Base-by-base conservation (phyloP, 2,113 vertebrate species). In the Clarias macrocephalus region DNA sequence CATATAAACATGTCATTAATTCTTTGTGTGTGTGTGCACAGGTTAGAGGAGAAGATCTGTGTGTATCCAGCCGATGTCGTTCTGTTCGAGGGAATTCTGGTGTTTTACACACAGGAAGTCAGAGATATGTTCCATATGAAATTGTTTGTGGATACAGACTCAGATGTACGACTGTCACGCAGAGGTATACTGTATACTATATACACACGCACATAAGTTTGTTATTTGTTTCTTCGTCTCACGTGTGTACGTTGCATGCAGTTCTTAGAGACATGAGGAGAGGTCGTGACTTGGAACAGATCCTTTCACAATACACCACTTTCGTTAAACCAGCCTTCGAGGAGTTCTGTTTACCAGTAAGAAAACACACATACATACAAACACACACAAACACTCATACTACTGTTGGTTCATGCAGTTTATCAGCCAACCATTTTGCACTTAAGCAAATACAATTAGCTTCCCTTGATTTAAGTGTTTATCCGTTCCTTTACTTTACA, bases 71-170 rank as follows among this genome's bases (percentile, higher is more conserved):
- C 97, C 0, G 97, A 99, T 0, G 98, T 99, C 0, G 97, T 99
- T 4, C 96, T 99, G 42, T 97, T 99, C 0, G 98, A 99, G 91
- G 98, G 98, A 28, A 99, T 99, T 90, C 93, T 99, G 84, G 97
- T 98, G 15, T 99, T 99, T 94, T 99, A 99, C 92, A 96, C 93
- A 0, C 97, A 98, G 82, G 96, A 97, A 91, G 97, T 99, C 82
- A 93, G 97, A 15, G 97, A 99, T 86, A 99, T 99, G 98, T 99
- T 99, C 91, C 98, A 99, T 76, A 97, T 99, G 91, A 98, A 99
- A 13, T 96, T 99, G 79, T 99, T 99, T 0, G 98, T 99, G 63
- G 98, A 99, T 94, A 99, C 98, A 0, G 98, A 99, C 92, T 99
- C 98, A 0, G 98, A 99, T 0, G 97, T 99, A 10, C 92, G 98